A percentile compares a stretch with the other conserved stretches of the same genome.
Conservation (phyloP, 2,888 invertebrate genomes). For the Halictus ligatus region DNA sequence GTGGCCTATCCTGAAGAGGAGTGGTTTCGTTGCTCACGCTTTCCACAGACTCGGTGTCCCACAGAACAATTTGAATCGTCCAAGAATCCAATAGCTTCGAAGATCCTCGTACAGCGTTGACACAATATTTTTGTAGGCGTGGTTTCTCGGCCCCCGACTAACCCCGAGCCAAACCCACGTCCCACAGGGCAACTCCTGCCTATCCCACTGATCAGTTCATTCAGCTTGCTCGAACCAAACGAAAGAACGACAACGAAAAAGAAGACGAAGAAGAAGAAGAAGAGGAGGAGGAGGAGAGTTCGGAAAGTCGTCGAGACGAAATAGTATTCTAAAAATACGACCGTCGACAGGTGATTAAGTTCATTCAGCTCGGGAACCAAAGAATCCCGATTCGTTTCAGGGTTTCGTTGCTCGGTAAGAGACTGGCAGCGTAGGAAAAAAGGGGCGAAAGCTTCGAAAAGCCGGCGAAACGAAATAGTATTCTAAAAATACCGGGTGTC, state of each 20-base stretch:
- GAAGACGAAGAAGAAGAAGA: neutral
- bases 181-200: neutral
- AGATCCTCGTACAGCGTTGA: neutral
- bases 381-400: neutral
- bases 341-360: constrained; percentile 2
- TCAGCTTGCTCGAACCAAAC: neutral
- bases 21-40: too few species aligned
- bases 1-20: too few species aligned
- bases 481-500: constrained; percentile 4
- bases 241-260: neutral
- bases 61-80: neutral
- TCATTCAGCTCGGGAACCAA: neutral
- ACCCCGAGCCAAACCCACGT: neutral
- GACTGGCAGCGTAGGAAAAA: neutral
- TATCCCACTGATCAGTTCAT: neutral
- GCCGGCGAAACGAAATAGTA: constrained; percentile 4
- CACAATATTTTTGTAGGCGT: neutral
- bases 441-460: neutral
- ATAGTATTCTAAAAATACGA: constrained; percentile 12
- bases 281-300: neutral
- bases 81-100: neutral
- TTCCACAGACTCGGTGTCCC: neutral
- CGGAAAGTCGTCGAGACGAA: constrained; percentile 2
- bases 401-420: neutral
- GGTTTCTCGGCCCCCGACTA: neutral